Base-by-base conservation (phyloP, 2,888 invertebrate genomes). In the Parapristionchus giblindavisi region DNA sequence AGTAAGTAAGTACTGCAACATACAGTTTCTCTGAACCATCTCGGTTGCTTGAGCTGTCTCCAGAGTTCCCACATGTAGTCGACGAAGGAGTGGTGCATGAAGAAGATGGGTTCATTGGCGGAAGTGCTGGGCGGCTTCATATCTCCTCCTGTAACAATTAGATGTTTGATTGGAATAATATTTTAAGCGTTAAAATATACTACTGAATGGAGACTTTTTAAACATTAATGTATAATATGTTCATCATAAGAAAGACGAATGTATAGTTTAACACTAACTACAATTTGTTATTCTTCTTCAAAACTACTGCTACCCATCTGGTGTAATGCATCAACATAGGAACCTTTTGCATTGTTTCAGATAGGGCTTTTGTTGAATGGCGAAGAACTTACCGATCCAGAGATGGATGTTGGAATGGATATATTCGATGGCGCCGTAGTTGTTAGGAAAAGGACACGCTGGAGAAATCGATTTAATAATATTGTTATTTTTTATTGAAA, bases 51-150 rank as follows among this genome's bases (percentile, higher is more conserved):
- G 48, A 83, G 66, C 74, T 87, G 87, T 24, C 87, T 80, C 87
- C 87, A 87, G 61, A 83, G 82, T 75, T 89, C 89, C 88, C 89
- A 89, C 27, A 89, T 78, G 51, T 87, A 84, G 80, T 89, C 89
- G 75, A 89, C 87, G 77, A 88, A 89, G 4, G 87, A 84, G 78
- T 89, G 89, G 65, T 89, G 88, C 78, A 89, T 82, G 83, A 85
- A 87, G 83, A 87, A 87, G 76, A 87, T 80, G 32, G 87, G 87
- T 77, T 85, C 84, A 74, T 83, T 83, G 84, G 81, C 88, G 81
- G 71, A 86, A 71, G 34, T 88, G 83, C 78, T 87, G 82, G 76
- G 84, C 79, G 27, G 85, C 58, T 75, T 73, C 73, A 73, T 73
- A 61, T 73, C 73, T 3, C 73, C 73, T 60, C 70, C 70, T 71